Evolutionary conservation across 2,888 invertebrate species (phyloP).

Genomic region (Diplolepis rosae): DNA sequence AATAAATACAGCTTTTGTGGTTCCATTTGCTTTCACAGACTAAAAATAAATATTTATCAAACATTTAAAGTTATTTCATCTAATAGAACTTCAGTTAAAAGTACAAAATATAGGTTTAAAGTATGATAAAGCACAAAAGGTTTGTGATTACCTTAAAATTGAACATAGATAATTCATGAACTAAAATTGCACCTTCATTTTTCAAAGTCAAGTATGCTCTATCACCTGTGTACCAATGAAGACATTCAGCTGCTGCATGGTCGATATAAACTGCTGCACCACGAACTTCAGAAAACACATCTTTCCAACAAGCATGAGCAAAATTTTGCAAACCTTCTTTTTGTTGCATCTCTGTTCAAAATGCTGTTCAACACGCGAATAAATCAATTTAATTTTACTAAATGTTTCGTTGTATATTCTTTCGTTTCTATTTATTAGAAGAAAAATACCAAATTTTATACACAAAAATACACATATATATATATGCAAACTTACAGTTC

Average conservation of each 20-base stretch:
- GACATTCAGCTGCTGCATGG: slow-evolving; percentile 78
- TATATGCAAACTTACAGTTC: too few species aligned
- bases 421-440: too few species aligned
- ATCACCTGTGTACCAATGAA: slow-evolving; percentile 82
- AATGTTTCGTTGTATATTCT: too few species aligned
- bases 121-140: too few species aligned
- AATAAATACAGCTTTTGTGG: slow-evolving; percentile 76
- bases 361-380: not conserved
- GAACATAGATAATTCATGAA: slow-evolving; percentile 78
- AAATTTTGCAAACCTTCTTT: not conserved
- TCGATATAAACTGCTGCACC: slow-evolving; percentile 81
- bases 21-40: slow-evolving; percentile 67
- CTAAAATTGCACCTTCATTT: slow-evolving; percentile 78
- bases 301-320: slow-evolving; percentile 76
- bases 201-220: slow-evolving; percentile 75
- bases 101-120: not conserved
- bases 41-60: slow-evolving; percentile 52
- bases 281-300: slow-evolving; percentile 78
- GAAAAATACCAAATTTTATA: too few species aligned
- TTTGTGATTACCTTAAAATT: slow-evolving; percentile 62
- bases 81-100: too few species aligned
- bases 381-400: too few species aligned
- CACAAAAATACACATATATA: too few species aligned
- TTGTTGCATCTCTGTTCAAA: not conserved
- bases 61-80: not conserved